Conservation (phyloP, 1,140 invertebrate species). For the Diorhabda sublineata region DNA sequence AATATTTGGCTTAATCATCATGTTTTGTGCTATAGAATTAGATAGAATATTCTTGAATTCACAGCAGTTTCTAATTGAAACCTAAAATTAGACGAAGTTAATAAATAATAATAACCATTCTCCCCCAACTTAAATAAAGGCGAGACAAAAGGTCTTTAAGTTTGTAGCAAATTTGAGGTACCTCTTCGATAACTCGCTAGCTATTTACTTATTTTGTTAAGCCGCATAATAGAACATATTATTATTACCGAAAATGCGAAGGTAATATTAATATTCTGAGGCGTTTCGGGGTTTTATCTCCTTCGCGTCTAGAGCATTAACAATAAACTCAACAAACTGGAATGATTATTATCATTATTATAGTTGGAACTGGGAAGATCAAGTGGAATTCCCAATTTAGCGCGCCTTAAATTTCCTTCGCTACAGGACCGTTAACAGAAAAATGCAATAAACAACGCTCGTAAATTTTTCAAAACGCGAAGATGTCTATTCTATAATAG, state of each 20-base stretch:
- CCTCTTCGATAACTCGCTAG: neutral
- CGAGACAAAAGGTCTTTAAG: neutral
- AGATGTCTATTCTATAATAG: too few species aligned
- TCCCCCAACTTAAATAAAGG: neutral
- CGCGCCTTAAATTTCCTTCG: slow-evolving; percentile 2
- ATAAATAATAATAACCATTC: too few species aligned
- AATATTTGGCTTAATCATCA: too few species aligned
- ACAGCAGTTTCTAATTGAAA: too few species aligned
- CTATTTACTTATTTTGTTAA: neutral
- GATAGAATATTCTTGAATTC: too few species aligned
- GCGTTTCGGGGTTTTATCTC: slow-evolving; percentile 12
- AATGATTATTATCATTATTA: slow-evolving; percentile 27
- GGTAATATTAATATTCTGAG: slow-evolving; percentile 5
- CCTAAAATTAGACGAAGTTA: too few species aligned
- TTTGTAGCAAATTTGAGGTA: neutral
- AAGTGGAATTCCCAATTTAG: slow-evolving; percentile 16
- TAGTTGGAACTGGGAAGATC: slow-evolving; percentile 13
- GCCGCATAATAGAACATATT: neutral
- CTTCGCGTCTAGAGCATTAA: slow-evolving; percentile 16
- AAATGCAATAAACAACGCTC: too few species aligned
- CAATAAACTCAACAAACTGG: slow-evolving; percentile 29
- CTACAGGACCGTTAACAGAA: neutral
- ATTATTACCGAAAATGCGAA: slow-evolving; percentile 3
- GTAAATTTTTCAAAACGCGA: too few species aligned
- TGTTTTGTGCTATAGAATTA: too few species aligned